These are phyloP conservation scores for Psettodes erumei DNA, from an alignment of 2,113 vertebrate genomes.

Conservation along the genomic window DNA sequence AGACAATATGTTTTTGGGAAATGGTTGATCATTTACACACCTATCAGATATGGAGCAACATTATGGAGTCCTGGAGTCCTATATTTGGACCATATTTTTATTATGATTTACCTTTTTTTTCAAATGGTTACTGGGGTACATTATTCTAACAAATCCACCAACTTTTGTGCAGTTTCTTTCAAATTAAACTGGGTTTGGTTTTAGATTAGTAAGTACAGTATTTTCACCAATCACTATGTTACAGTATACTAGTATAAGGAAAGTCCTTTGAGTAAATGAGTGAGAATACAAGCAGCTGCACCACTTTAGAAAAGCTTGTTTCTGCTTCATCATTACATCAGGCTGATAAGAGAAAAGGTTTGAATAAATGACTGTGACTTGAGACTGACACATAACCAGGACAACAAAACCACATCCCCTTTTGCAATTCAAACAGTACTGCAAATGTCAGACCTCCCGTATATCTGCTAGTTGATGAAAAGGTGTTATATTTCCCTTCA, in stretches of 20 bases:
- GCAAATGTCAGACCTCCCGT: neutral
- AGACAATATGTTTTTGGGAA: neutral
- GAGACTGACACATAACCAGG: constrained; percentile 12
- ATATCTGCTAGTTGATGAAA: too few relatives aligned
- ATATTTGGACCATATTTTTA: too few relatives aligned
- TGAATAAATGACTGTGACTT: neutral
- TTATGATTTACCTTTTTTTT: too few relatives aligned
- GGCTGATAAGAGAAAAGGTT: neutral
- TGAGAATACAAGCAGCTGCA: neutral
- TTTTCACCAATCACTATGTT: neutral
- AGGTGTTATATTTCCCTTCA: too few relatives aligned
- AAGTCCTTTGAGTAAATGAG: neutral
- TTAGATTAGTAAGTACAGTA: neutral
- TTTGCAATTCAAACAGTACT: too few relatives aligned
- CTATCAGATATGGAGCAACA: neutral
- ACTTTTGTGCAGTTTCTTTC: neutral
- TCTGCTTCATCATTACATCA: neutral
- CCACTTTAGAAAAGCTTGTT: neutral
- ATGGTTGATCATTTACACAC: neutral
- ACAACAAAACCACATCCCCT: constrained; percentile 40
- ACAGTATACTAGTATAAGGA: too few relatives aligned
- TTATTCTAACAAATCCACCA: too few relatives aligned
- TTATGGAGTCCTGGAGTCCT: neutral
- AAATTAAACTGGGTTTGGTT: neutral
- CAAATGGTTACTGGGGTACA: neutral